Conservation (phyloP, 2,888 invertebrate species). For the Cryptus armator region DNA sequence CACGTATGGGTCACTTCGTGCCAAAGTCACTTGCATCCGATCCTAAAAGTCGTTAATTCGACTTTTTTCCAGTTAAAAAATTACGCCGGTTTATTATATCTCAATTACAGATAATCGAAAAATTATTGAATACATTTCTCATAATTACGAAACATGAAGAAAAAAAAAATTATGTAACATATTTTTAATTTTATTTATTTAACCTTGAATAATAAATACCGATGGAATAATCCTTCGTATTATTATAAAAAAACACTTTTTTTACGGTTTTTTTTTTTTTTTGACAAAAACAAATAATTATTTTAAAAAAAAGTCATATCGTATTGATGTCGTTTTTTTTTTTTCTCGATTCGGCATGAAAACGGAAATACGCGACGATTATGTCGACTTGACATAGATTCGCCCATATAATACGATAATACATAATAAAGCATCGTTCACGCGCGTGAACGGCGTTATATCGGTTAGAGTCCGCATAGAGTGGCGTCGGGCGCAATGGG, state of each 20-base stretch:
- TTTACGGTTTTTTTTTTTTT: not conserved
- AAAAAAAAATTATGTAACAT: too few relatives aligned
- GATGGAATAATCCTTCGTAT: too few relatives aligned
- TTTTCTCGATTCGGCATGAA: not conserved
- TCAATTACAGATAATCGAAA: too few relatives aligned
- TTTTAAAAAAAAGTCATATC: not conserved
- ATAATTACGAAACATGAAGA: too few relatives aligned
- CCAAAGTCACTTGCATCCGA: not conserved
- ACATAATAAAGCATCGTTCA: not conserved
- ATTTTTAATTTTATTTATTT: too few relatives aligned
- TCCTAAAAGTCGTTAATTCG: not conserved
- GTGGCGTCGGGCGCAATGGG: conserved; percentile 11
- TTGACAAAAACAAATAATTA: not conserved
- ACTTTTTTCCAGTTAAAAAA: too few relatives aligned
- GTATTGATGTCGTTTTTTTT: too few relatives aligned
- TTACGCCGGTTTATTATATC: too few relatives aligned
- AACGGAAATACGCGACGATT: not conserved
- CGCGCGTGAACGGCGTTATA: not conserved
- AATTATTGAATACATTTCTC: too few relatives aligned
- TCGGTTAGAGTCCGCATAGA: not conserved
- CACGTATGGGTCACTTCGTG: not conserved
- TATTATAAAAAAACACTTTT: not conserved
- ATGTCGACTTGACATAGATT: not conserved
- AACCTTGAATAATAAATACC: too few relatives aligned
- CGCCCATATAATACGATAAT: not conserved